These are phyloP conservation scores for Ricordea florida DNA, from an alignment of 92 coral and sea anemone genomes.

Conservation along the genomic window DNA sequence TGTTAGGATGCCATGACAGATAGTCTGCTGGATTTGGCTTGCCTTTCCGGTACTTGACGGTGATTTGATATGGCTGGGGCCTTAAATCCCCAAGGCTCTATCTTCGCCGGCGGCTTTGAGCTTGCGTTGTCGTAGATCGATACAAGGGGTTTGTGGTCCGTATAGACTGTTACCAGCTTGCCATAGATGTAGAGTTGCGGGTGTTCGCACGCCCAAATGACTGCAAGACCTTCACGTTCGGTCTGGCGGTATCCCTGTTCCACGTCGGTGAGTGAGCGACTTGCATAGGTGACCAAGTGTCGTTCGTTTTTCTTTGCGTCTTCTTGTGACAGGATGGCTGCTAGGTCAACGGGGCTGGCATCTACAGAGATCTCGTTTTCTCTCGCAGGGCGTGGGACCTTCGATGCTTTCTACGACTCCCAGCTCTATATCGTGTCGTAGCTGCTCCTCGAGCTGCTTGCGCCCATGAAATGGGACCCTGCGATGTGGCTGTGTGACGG, in stretches of 20 bases:
- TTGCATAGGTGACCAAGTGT: constrained; percentile 61
- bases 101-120: constrained; percentile 38
- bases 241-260: constrained; percentile 73
- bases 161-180: constrained; percentile 45
- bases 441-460: constrained; percentile 58
- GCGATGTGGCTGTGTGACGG: constrained; percentile 63
- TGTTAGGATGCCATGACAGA: constrained; percentile 43
- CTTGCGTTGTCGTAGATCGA: constrained; percentile 34
- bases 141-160: constrained; percentile 61
- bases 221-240: too few relatives aligned
- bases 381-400: constrained; percentile 57
- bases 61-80: constrained; percentile 52
- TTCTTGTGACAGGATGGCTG: too few relatives aligned
- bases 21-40: constrained; percentile 44
- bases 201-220: constrained; percentile 62
- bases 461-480: constrained; percentile 60
- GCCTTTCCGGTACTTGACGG: constrained; percentile 34
- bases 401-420: constrained; percentile 53
- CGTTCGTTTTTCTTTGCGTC: constrained; percentile 63
- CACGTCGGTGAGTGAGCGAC: constrained; percentile 55
- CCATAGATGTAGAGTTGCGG: constrained; percentile 41
- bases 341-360: too few relatives aligned
- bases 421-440: constrained; percentile 34
- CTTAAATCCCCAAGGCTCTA: constrained; percentile 49
- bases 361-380: too few relatives aligned